These are phyloP conservation scores for Stomorhina lunata DNA, from an alignment of 2,888 invertebrate genomes.

Conservation along the genomic window DNA sequence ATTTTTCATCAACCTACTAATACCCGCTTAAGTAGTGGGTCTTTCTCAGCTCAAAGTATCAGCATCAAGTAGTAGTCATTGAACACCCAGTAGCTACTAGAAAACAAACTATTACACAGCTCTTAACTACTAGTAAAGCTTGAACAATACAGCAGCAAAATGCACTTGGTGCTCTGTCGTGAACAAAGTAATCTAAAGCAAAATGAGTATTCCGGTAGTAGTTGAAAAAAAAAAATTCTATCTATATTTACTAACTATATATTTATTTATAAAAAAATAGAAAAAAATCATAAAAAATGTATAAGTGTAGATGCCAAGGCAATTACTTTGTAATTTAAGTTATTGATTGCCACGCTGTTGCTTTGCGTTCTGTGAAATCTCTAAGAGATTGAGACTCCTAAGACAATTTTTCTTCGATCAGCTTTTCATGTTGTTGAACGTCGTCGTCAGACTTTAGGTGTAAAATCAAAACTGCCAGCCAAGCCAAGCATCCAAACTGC, in stretches of 20 bases:
- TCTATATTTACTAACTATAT: conserved; percentile 62
- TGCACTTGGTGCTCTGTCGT: conserved; percentile 48
- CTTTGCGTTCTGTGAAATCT: conserved; percentile 36
- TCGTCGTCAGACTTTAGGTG: conserved; percentile 6
- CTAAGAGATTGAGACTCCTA: neutral
- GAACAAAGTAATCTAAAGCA: conserved; percentile 55
- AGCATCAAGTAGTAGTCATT: conserved; percentile 59
- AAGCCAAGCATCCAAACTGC: no score
- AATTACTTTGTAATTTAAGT: conserved; percentile 79
- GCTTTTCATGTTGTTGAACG: neutral
- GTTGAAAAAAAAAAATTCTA: conserved; percentile 61
- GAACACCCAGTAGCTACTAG: conserved; percentile 63
- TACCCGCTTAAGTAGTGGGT: conserved; percentile 40
- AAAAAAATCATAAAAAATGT: neutral
- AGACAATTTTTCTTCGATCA: neutral
- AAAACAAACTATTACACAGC: conserved; percentile 39
- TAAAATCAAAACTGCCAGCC: conserved; percentile 54
- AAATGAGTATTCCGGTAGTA: conserved; percentile 43
- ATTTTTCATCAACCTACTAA: conserved; percentile 21
- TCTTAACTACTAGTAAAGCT: conserved; percentile 12
- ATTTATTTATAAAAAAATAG: conserved; percentile 20
- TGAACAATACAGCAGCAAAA: no score
- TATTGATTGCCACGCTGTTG: conserved; percentile 77
- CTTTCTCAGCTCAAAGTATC: conserved; percentile 48
- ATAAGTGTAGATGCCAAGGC: conserved; percentile 76